Conservation (phyloP, 2,888 invertebrate genomes). For the Oligia fasciuncula region DNA sequence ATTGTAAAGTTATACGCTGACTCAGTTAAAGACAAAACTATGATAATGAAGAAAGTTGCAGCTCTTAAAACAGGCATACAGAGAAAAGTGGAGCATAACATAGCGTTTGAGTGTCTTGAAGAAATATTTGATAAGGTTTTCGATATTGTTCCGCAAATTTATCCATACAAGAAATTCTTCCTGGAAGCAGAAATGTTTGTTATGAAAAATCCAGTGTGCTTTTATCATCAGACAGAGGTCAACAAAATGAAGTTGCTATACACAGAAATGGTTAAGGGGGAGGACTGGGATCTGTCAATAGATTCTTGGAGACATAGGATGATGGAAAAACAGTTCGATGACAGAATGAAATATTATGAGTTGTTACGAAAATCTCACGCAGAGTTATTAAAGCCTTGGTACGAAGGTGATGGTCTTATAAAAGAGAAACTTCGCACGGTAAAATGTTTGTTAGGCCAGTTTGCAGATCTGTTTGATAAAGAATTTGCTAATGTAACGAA, state of each 20-base stretch:
- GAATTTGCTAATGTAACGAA: constrained; percentile 72
- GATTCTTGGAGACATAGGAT: constrained; percentile 80
- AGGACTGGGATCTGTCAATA: constrained; percentile 82
- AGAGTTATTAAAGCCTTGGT: constrained; percentile 81
- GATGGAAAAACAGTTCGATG: constrained; percentile 80
- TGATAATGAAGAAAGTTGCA: constrained; percentile 69
- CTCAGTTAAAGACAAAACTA: constrained; percentile 74
- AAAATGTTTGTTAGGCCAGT: constrained; percentile 74
- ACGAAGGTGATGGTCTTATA: constrained; percentile 77
- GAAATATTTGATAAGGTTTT: constrained; percentile 73
- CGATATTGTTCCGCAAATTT: constrained; percentile 74
- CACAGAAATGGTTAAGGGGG: constrained; percentile 73
- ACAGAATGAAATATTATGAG: constrained; percentile 82
- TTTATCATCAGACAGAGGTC: constrained; percentile 86
- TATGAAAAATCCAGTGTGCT: constrained; percentile 85
- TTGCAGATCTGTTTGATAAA: constrained; percentile 79
- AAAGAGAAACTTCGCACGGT: constrained; percentile 79
- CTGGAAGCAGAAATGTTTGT: constrained; percentile 83
- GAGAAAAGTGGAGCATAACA: constrained; percentile 71
- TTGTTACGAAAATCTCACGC: constrained; percentile 74
- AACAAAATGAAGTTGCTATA: constrained; percentile 77
- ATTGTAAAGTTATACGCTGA: constrained; percentile 80
- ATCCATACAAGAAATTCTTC: constrained; percentile 81
- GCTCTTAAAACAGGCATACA: constrained; percentile 74
- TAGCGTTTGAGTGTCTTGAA: constrained; percentile 71